Conservation (phyloP, 1,140 invertebrate genomes). For the Lepidurus packardi region DNA sequence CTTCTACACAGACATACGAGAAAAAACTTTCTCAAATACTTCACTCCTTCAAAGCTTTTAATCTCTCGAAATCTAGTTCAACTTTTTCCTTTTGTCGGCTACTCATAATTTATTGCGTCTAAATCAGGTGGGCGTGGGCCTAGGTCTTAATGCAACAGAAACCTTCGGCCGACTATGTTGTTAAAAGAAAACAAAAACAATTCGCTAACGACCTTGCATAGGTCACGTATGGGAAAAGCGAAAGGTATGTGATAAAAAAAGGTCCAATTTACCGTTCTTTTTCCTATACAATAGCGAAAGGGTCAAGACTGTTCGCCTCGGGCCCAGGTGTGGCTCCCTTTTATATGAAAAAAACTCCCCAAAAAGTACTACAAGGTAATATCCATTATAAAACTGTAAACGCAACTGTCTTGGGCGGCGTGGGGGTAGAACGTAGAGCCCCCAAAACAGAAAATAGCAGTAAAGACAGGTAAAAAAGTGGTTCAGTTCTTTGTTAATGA, state of each 20-base stretch:
- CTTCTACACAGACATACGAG: too few species aligned
- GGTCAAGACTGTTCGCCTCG: neutral
- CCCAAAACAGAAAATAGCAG: too few species aligned
- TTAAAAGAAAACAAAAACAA: neutral
- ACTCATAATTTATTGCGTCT: too few species aligned
- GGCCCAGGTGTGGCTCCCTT: neutral
- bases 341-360: too few species aligned
- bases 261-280: neutral
- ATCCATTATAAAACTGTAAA: neutral
- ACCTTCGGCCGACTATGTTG: neutral
- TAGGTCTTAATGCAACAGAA: too few species aligned
- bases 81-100: too few species aligned
- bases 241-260: conserved; percentile 5
- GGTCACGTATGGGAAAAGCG: neutral
- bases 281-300: neutral
- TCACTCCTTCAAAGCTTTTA: too few species aligned
- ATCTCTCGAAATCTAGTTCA: too few species aligned
- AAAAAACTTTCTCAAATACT: too few species aligned
- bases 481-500: too few species aligned
- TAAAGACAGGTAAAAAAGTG: too few species aligned
- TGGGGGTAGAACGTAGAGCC: neutral
- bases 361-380: neutral
- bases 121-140: too few species aligned
- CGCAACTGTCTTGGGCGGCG: neutral
- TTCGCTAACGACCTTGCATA: neutral